Evolutionary conservation across 2,797 vertebrate species (phyloP).

Genomic region (Helostoma temminkii): DNA sequence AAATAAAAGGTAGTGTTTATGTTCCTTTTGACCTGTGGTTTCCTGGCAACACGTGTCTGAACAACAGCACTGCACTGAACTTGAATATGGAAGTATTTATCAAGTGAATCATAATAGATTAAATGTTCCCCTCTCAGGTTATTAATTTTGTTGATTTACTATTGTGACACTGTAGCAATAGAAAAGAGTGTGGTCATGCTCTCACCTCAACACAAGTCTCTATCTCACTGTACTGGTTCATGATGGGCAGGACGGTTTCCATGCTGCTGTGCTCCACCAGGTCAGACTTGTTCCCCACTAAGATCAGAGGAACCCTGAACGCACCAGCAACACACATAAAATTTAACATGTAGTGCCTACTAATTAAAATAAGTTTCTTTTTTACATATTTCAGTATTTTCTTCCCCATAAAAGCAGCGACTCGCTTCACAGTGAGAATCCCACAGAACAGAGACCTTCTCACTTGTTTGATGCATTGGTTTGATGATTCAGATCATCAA

Average conservation of each 20-base stretch:
- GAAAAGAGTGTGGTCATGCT: neutral
- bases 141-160: neutral
- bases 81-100: neutral
- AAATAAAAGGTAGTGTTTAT: too few species aligned
- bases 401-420: neutral
- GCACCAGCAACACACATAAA: neutral
- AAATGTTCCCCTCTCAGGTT: neutral
- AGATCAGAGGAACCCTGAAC: constrained; percentile 92
- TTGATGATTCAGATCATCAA: too few species aligned
- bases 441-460: neutral
- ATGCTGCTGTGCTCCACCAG: constrained; percentile 97
- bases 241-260: constrained; percentile 97
- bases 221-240: constrained; percentile 97
- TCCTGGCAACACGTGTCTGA: neutral
- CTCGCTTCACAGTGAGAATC: neutral
- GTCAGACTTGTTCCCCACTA: constrained; percentile 98
- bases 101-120: neutral
- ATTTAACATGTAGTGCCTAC: neutral
- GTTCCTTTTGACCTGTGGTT: neutral
- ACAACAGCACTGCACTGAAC: neutral
- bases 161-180: neutral
- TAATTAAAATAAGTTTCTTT: neutral
- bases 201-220: constrained; percentile 98
- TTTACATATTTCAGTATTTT: neutral
- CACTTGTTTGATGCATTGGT: too few species aligned